phyloP scores from a whole-genome alignment of 2,888 invertebrate genomes.

The Galerucella calmariensis region DNA sequence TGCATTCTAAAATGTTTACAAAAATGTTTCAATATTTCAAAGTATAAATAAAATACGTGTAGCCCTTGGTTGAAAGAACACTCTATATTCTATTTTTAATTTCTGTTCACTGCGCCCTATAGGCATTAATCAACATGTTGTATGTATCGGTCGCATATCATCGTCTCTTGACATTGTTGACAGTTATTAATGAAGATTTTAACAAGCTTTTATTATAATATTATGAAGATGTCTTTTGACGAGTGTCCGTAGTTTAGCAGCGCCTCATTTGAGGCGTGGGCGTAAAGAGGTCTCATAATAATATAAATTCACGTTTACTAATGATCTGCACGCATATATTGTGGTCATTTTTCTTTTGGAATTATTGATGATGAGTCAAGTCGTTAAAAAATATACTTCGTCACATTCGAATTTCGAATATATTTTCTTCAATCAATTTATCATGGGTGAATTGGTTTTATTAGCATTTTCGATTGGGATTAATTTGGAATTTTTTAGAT shows the following conservation, averaged over 20 bases:
- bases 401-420: constrained; percentile 3
- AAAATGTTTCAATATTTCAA: background rate
- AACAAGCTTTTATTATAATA: constrained; percentile 30
- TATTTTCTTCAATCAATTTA: constrained; percentile 9
- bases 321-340: constrained; percentile 20
- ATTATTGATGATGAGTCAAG: constrained; percentile 12
- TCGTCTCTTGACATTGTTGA: constrained; percentile 14
- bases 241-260: background rate
- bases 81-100: background rate
- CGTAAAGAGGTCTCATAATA: constrained; percentile 11
- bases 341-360: constrained; percentile 16
- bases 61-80: background rate
- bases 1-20: background rate
- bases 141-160: constrained; percentile 2
- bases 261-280: constrained; percentile 23
- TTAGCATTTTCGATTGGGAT: constrained; percentile 18
- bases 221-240: constrained; percentile 38
- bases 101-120: constrained; percentile 2
- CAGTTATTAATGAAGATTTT: constrained; percentile 22
- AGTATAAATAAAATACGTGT: background rate
- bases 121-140: constrained; percentile 7
- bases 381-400: background rate
- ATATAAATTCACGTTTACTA: constrained; percentile 28
- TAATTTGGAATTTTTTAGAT: constrained; percentile 15
- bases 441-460: background rate